A percentile compares a stretch with the other conserved stretches of the same genome.
These are phyloP conservation scores for Cossypha dichroa DNA, from an alignment of 2,797 vertebrate species.

Conservation along the genomic window DNA sequence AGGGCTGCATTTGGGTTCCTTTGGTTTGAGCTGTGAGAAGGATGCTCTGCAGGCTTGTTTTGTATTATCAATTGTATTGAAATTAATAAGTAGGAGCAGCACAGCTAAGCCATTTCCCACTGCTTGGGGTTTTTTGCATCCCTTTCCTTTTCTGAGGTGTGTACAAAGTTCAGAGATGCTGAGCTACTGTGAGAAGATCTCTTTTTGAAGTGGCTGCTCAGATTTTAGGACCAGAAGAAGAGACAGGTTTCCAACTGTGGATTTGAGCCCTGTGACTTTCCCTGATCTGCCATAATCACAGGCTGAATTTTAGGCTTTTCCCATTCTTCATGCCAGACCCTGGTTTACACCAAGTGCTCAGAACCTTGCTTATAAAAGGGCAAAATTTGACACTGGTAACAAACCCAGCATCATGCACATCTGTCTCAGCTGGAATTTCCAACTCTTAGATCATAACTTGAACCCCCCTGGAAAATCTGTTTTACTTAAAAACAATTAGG, in stretches of 20 bases:
- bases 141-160: background rate
- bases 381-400: background rate
- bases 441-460: background rate
- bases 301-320: background rate
- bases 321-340: background rate
- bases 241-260: background rate
- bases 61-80: background rate
- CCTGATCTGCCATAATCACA: accelerated
- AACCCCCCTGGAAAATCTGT: background rate
- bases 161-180: background rate
- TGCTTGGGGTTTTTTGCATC: background rate
- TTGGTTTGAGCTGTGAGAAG: background rate
- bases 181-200: background rate
- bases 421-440: background rate
- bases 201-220: background rate
- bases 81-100: background rate
- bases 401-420: background rate
- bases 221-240: background rate
- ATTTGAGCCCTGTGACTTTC: background rate
- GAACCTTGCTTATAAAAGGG: background rate
- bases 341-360: background rate
- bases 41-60: background rate
- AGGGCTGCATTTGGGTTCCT: background rate
- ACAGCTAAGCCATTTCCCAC: background rate
- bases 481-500: background rate